Percentiles rank a stretch among this genome's conserved stretches.
Conservation (phyloP, 2,113 vertebrate species). For the Petrocephalus microphthalmus region DNA sequence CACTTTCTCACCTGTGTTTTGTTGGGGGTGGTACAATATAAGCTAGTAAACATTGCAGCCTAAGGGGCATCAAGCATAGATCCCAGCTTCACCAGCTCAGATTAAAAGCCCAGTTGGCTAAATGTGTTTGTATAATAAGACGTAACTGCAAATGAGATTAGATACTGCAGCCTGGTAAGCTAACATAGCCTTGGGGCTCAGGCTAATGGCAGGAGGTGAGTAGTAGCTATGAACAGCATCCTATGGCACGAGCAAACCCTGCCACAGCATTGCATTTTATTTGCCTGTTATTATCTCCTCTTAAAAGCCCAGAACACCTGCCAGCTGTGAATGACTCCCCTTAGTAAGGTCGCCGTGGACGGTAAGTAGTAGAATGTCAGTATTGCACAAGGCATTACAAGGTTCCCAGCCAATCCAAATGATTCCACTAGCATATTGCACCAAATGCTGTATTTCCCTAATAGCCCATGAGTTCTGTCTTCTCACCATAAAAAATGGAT, state of each 20-base stretch:
- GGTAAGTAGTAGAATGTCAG: conserved; percentile 63
- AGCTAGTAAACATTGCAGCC: background rate
- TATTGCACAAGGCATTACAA: conserved; percentile 50
- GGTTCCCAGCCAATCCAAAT: conserved; percentile 45
- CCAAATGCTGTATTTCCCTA: conserved; percentile 25
- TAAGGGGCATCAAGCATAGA: background rate
- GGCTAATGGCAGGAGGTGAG: background rate
- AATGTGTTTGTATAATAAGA: background rate
- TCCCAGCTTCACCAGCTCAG: background rate
- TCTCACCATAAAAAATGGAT: conserved; percentile 40
- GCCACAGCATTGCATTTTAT: background rate
- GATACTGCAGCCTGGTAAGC: background rate
- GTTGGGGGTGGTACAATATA: background rate
- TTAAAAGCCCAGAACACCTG: conserved; percentile 37
- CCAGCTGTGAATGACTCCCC: conserved; percentile 48
- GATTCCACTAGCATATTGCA: conserved; percentile 28
- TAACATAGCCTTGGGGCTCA: background rate
- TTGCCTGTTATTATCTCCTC: background rate
- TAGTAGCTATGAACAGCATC: background rate
- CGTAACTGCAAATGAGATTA: background rate
- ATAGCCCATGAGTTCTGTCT: conserved; percentile 56
- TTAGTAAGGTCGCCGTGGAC: conserved; percentile 57
- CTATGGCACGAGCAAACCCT: background rate
- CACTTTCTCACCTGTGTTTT: background rate
- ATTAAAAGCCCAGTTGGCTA: conserved; percentile 6